A percentile compares a stretch with the other conserved stretches of the same genome.
Evolutionary conservation across 2,797 vertebrate genomes (phyloP).

Genomic region (Sphaeramia orbicularis): DNA sequence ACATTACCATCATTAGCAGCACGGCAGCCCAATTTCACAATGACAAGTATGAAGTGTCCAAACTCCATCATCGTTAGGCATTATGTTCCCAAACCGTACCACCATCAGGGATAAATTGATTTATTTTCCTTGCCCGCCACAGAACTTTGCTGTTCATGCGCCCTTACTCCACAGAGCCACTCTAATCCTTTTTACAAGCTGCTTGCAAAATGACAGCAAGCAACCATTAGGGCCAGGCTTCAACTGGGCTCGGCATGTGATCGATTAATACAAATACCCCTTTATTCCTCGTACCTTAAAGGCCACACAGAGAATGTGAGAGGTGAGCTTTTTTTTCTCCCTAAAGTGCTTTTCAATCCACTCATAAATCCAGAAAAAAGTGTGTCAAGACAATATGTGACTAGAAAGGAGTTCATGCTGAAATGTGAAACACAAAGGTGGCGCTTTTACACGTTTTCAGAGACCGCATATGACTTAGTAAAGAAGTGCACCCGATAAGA

Average conservation of each 20-base stretch:
- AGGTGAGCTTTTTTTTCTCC: conserved; percentile 32
- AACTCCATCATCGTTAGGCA: conserved; percentile 86
- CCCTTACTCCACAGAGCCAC: conserved; percentile 68
- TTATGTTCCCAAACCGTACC: conserved; percentile 78
- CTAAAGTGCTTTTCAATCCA: conserved; percentile 73
- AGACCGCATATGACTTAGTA: conserved; percentile 10
- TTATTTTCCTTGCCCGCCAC: conserved; percentile 76
- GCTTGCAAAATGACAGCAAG: conserved; percentile 80
- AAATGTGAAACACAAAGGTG: conserved; percentile 27
- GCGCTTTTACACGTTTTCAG: conserved; percentile 35
- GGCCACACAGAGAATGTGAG: conserved; percentile 69
- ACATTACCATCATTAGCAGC: conserved; percentile 84
- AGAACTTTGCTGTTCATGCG: conserved; percentile 79
- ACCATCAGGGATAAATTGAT: conserved; percentile 82
- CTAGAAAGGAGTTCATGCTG: conserved; percentile 38
- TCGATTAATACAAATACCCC: conserved; percentile 79
- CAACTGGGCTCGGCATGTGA: conserved; percentile 71
- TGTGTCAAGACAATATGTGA: conserved; percentile 46
- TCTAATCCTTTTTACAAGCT: conserved; percentile 80
- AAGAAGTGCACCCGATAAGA: conserved; percentile 7
- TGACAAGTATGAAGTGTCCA: conserved; percentile 86
- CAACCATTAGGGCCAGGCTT: conserved; percentile 74
- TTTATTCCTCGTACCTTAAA: conserved; percentile 77
- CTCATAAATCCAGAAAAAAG: conserved; percentile 67
- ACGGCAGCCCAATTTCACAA: conserved; percentile 82